Evolutionary conservation across 2,113 vertebrate genomes (phyloP).

Genomic region (Pedetes capensis): DNA sequence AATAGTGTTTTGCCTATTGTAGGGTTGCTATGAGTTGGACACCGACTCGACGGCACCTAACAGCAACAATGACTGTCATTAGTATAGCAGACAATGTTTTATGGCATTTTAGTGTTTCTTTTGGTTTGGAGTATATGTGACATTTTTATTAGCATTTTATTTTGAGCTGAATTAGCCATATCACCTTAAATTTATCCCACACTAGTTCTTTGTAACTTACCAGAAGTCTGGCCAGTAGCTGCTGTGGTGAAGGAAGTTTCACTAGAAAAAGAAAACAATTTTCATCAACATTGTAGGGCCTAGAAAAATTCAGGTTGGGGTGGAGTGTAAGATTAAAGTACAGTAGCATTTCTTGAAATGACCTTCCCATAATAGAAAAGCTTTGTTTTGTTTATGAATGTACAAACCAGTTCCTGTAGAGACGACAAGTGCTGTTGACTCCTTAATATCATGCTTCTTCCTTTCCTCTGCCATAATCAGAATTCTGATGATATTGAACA

Average conservation of each 20-base stretch:
- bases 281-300: neutral
- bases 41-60: no score
- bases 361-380: neutral
- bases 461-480: constrained; percentile 73
- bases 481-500: constrained; percentile 69
- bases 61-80: neutral
- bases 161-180: neutral
- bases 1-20: no score
- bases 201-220: constrained; percentile 59
- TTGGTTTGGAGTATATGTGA: neutral
- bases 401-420: constrained; percentile 73
- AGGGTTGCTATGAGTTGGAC: no score
- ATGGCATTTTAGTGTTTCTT: neutral
- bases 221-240: constrained; percentile 76
- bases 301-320: neutral
- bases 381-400: neutral
- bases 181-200: neutral
- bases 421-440: constrained; percentile 71
- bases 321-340: neutral
- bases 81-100: neutral
- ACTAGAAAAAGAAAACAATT: constrained; percentile 71
- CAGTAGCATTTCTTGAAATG: neutral
- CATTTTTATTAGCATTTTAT: neutral
- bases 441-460: constrained; percentile 8
- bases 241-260: constrained; percentile 74